Conservation (phyloP, 2,888 invertebrate genomes). For the Eupithecia vulgata region DNA sequence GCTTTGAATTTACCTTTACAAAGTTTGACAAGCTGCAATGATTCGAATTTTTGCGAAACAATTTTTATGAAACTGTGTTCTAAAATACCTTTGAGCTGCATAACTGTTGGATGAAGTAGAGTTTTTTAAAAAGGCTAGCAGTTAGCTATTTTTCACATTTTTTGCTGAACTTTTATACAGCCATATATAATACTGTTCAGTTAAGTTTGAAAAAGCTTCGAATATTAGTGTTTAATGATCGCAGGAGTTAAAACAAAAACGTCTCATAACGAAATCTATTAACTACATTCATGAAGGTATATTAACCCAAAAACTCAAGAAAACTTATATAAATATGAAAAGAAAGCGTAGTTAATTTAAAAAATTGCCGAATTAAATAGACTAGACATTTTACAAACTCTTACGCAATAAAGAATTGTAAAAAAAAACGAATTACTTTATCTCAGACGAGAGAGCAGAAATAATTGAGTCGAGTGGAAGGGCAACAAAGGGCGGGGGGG, state of each 20-base stretch:
- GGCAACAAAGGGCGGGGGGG: slow-evolving; percentile 38
- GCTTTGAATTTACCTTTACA: slow-evolving; percentile 32
- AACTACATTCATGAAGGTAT: too few species aligned
- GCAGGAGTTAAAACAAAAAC: too few species aligned
- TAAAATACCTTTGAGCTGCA: neutral
- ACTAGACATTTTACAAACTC: slow-evolving; percentile 34
- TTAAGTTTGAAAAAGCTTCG: neutral
- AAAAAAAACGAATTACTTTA: slow-evolving; percentile 55
- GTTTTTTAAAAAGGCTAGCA: neutral
- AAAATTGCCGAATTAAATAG: neutral
- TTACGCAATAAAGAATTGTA: slow-evolving; percentile 46
- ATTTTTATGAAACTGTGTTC: slow-evolving; percentile 6
- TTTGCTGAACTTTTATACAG: neutral
- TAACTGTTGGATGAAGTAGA: neutral
- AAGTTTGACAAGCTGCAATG: slow-evolving; percentile 31
- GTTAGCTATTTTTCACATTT: neutral
- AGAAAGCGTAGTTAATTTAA: neutral
- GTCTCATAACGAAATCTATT: too few species aligned
- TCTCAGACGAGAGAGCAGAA: slow-evolving; percentile 60
- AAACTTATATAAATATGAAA: neutral
- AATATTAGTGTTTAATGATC: too few species aligned
- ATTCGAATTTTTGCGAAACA: slow-evolving; percentile 23
- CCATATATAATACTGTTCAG: neutral
- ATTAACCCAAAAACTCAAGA: neutral
- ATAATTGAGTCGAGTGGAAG: slow-evolving; percentile 62